Base-by-base conservation (phyloP, 2,888 invertebrate species). In the Lasioglossum pauxillum region DNA sequence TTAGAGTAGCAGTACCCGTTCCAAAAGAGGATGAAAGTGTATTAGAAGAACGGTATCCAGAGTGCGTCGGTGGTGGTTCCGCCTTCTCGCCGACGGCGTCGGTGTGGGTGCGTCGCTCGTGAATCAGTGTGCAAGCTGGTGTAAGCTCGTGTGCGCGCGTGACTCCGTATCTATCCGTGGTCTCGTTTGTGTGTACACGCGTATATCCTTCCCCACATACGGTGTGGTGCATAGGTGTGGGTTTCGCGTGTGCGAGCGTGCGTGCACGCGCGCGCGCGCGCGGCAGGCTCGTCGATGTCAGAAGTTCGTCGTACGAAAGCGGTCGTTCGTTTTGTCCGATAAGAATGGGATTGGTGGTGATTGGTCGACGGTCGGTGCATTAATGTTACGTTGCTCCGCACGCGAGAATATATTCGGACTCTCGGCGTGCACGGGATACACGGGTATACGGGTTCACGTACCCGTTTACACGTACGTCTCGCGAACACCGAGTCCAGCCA, bases 301-400 rank as follows among this genome's bases (percentile, higher is more conserved):
- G 53, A 78, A 78, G 85, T 80, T 78, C 75, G 67, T 81, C 72
- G 78, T 75, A 73, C 67, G 75, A 85, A 76, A 76, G 60, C 72
- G 64, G 72, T 71, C 57, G 75, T 75, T 75, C 38, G 76, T 80
- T 80, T 80, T 71, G 57, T 73, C 69, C 72, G 75, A 82, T 79
- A 83, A 83, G 80, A 77, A 83, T 77, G 87, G 76, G 31, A 79
- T 73, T 41, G 14, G 71, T 64, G 75, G 41, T 49, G 80, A 87
- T 83, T 64, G 82, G 73, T 16, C 75, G 60, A n/a, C 74, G 69
- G 53, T 64, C 80, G 53, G n/a, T 57, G 71, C 16, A 77, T 71
- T 74, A 64, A 80, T 69, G 69, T 57, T 77, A 35, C 44, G 67
- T 57, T 69, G 12, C 23, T 53, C 49, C 5, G 27, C 46, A 41